Percentiles rank a stretch among this genome's conserved stretches.
These are phyloP conservation scores for human DNA, from an alignment of 2,113 vertebrate species.

Conservation along the genomic window GRCh38 chr12:22539001-22539500, in stretches of 20 bases:
- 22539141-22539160: background rate
- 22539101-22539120: background rate
- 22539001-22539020: background rate
- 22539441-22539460: background rate
- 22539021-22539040: background rate
- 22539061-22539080: background rate
- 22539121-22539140: background rate
- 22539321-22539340: background rate
- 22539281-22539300: conserved; percentile 41
- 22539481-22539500: background rate
- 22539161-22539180: background rate
- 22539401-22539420: background rate
- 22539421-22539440: background rate
- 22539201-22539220: background rate
- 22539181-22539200: background rate
- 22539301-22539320: background rate
- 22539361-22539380: background rate
- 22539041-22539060: background rate
- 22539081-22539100: background rate
- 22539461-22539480: conserved; percentile 9
- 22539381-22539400: background rate
- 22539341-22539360: background rate
- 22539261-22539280: background rate
- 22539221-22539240: background rate
- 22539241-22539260: background rate